phyloP scores from a whole-genome alignment of 2,113 vertebrate species.

The Python bivittatus region DNA sequence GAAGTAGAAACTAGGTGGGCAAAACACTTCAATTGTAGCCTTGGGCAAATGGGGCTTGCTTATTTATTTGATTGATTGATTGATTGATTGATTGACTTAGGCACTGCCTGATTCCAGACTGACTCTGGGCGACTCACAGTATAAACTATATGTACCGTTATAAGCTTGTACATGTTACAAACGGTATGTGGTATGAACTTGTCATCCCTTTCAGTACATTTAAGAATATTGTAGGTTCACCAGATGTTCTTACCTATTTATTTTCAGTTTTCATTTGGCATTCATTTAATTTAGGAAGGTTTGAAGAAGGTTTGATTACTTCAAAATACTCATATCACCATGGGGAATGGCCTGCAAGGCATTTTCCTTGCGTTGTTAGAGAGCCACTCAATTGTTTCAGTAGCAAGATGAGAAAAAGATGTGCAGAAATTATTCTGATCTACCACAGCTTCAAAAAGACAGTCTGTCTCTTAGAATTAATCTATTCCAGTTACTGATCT shows the following conservation, averaged over 20 bases:
- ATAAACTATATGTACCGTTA: no score
- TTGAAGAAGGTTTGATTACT: background rate
- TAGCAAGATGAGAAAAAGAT: background rate
- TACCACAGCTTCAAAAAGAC: background rate
- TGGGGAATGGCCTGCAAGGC: background rate
- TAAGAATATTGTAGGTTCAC: background rate
- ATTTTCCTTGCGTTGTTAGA: background rate
- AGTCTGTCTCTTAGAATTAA: background rate
- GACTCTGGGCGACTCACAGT: no score
- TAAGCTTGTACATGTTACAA: background rate
- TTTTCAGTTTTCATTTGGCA: background rate
- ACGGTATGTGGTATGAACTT: background rate
- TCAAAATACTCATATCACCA: background rate
- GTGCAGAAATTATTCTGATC: background rate
- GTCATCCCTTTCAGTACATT: background rate
- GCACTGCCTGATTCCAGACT: no score
- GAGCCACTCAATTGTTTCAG: background rate
- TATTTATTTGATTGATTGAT: background rate
- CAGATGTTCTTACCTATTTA: background rate
- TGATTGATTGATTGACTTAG: background rate
- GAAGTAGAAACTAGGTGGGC: background rate
- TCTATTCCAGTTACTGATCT: background rate
- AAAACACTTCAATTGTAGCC: background rate
- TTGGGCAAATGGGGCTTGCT: background rate
- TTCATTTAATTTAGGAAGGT: background rate